Conservation (phyloP, 2,113 vertebrate species). For the Dicentrarchus labrax region DNA sequence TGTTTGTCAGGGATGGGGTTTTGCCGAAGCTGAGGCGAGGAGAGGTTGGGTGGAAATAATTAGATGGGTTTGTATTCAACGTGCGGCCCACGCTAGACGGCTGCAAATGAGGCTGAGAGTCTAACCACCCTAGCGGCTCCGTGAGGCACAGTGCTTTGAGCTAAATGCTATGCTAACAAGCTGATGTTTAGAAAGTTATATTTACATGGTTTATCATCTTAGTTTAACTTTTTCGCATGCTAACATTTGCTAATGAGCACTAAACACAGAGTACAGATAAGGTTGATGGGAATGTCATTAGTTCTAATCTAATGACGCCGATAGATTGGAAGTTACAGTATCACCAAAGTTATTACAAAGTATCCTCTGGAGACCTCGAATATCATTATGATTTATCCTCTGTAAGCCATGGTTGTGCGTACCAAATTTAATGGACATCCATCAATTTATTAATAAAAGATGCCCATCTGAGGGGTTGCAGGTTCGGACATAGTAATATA, state of each 20-base stretch:
- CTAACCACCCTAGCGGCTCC: background rate
- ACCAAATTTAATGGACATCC: background rate
- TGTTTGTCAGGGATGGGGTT: constrained; percentile 46
- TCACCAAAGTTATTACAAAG: no score
- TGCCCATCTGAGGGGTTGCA: background rate
- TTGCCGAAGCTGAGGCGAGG: constrained; percentile 30
- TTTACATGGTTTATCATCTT: background rate
- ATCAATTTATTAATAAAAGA: no score
- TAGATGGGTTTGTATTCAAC: constrained; percentile 56
- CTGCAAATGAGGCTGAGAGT: background rate
- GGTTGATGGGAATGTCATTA: background rate
- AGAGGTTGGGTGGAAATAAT: constrained; percentile 59
- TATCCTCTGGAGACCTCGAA: background rate
- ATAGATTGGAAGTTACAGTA: background rate
- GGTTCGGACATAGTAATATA: background rate
- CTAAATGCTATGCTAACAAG: background rate
- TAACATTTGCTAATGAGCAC: background rate
- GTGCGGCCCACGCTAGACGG: background rate
- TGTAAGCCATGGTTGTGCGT: background rate
- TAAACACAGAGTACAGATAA: background rate
- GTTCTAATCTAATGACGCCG: no score
- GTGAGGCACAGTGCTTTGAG: background rate
- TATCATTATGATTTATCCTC: background rate
- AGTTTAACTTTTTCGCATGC: background rate
- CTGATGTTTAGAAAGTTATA: background rate